Evolutionary conservation across 1,140 invertebrate genomes (phyloP).

Genomic region (Conopomorpha cramerella): DNA sequence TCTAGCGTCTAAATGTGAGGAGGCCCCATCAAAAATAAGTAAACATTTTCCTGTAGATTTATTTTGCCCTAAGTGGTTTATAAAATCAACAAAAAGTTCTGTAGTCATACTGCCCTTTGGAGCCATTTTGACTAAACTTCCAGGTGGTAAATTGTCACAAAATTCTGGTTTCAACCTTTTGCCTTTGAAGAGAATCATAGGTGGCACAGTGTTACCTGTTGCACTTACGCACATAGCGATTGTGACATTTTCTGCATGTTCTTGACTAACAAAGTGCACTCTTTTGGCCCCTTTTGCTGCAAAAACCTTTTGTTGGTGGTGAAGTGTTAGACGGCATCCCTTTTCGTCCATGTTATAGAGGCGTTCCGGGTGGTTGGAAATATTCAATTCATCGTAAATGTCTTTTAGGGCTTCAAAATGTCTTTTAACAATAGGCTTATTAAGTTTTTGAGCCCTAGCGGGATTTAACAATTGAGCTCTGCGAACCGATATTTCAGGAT

Average conservation of each 20-base stretch:
- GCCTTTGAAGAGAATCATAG: conserved; percentile 23
- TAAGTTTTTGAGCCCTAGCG: conserved; percentile 15
- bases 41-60: conserved; percentile 19
- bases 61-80: conserved; percentile 25
- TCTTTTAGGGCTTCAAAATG: conserved; percentile 11
- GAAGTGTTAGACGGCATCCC: conserved; percentile 15
- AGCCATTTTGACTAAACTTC: conserved; percentile 17
- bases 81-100: conserved; percentile 22
- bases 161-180: conserved; percentile 16
- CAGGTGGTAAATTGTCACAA: conserved; percentile 19
- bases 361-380: conserved; percentile 13
- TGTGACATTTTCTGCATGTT: conserved; percentile 31
- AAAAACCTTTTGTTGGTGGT: conserved; percentile 19
- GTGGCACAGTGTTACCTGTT: conserved; percentile 20
- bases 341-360: conserved; percentile 37
- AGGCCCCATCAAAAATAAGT: conserved; percentile 35
- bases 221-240: conserved; percentile 32
- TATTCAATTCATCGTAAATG: conserved; percentile 8
- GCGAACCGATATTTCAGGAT: conserved; percentile 6
- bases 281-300: conserved; percentile 16
- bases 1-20: conserved; percentile 21
- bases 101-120: conserved; percentile 33
- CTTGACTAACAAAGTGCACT: conserved; percentile 19
- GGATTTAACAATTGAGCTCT: conserved; percentile 16
- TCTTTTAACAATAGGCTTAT: conserved; percentile 12